Conservation (phyloP, 2,113 vertebrate species). For the Malurus elegans region DNA sequence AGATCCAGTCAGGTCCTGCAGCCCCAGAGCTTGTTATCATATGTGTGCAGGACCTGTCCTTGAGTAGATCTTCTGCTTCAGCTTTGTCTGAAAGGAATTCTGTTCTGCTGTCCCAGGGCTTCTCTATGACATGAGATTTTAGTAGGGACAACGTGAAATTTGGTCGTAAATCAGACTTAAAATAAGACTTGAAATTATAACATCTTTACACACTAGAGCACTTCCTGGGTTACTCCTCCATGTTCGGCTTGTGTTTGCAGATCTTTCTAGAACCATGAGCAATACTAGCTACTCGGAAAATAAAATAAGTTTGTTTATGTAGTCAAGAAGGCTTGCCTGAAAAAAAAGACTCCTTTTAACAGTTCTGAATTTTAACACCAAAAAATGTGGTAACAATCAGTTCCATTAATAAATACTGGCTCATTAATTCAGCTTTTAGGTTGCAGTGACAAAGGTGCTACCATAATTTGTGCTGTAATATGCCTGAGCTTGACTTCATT, state of each 20-base stretch:
- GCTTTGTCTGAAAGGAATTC: background rate
- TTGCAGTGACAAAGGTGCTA: background rate
- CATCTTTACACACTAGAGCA: background rate
- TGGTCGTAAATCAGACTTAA: background rate
- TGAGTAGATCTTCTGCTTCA: background rate
- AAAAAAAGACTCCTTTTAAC: background rate
- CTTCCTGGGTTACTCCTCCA: background rate
- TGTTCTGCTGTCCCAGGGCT: background rate
- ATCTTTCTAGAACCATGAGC: background rate
- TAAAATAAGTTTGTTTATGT: background rate
- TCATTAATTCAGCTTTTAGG: background rate
- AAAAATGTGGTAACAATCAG: background rate
- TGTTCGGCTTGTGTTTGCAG: background rate
- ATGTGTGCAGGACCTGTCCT: background rate
- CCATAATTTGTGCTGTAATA: background rate
- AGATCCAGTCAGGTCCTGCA: background rate
- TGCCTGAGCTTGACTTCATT: background rate
- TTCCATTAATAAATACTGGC: background rate
- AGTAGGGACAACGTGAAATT: background rate
- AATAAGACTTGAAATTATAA: background rate
- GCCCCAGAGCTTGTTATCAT: background rate
- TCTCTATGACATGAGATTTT: fast-evolving
- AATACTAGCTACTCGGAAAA: background rate
- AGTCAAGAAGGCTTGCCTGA: background rate
- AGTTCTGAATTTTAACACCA: background rate